Evolutionary conservation across 2,888 invertebrate genomes (phyloP).

Genomic region (Oxystoma pomonae): DNA sequence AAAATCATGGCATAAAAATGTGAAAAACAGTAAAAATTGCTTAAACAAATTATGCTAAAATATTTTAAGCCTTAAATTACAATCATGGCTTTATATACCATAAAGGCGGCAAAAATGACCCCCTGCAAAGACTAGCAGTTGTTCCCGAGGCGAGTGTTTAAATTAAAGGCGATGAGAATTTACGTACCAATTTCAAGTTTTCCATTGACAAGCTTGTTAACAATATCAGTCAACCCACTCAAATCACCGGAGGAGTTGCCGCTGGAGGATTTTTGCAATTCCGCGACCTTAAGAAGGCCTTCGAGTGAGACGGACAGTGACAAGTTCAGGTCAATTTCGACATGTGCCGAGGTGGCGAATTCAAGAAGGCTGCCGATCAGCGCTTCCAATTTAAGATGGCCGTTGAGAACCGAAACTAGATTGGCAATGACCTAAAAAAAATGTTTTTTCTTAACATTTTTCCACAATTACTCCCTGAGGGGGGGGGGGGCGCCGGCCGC

Average conservation of each 20-base stretch:
- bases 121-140: too few species aligned
- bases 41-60: too few species aligned
- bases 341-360: constrained; percentile 10
- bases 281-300: constrained; percentile 17
- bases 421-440: constrained; percentile 3
- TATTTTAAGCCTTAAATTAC: too few species aligned
- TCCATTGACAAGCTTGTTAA: constrained; percentile 3
- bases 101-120: too few species aligned
- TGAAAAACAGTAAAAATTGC: too few species aligned
- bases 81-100: too few species aligned
- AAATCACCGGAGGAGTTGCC: constrained; percentile 5
- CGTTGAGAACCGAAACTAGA: constrained; percentile 14
- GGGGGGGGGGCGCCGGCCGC: too few species aligned
- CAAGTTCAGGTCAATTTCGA: constrained; percentile 1
- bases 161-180: too few species aligned
- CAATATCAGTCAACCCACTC: constrained; percentile 13
- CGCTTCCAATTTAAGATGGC: constrained; percentile 17
- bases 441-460: neutral
- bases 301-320: constrained; percentile 11
- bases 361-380: constrained; percentile 16
- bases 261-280: constrained; percentile 4
- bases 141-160: too few species aligned
- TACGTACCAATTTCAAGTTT: neutral
- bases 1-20: too few species aligned
- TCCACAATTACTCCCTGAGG: too few species aligned